Evolutionary conservation across 2,113 vertebrate genomes (phyloP).

Genomic region (Alaudala cheleensis): DNA sequence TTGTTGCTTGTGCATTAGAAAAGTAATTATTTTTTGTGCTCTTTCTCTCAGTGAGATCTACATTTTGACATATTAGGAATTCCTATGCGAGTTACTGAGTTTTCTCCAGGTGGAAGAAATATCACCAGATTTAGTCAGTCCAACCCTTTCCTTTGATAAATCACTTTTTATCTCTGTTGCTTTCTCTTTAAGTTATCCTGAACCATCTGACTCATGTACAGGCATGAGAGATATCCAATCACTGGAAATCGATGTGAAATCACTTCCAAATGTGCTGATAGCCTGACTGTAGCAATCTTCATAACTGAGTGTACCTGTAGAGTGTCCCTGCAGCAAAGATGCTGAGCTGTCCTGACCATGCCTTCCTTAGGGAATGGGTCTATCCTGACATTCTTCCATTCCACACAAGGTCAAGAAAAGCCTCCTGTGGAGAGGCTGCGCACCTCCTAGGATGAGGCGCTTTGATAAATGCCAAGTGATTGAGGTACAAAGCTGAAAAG

Average conservation of each 20-base stretch:
- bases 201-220: not conserved
- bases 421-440: not conserved
- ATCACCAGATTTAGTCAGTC: not conserved
- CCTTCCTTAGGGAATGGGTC: not conserved
- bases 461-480: not conserved
- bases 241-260: not conserved
- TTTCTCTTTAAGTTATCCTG: not conserved
- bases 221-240: not conserved
- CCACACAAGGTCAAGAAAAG: not conserved
- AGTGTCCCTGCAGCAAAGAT: not conserved
- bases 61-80: rapidly evolving
- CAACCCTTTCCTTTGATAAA: not conserved
- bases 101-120: not conserved
- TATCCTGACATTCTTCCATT: not conserved
- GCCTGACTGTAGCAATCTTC: not conserved
- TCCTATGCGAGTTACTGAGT: not conserved
- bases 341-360: not conserved
- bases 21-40: not conserved
- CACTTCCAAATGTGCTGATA: not conserved
- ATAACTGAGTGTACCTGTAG: not conserved
- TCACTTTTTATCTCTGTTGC: not conserved
- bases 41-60: not conserved
- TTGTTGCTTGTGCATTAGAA: not conserved
- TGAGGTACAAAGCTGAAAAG: not conserved
- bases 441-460: not conserved